Evolutionary conservation across 2,113 vertebrate genomes (phyloP), one percentile per base, ranked within the genome.

Genomic region (Erythrocercus mccallii): DNA sequence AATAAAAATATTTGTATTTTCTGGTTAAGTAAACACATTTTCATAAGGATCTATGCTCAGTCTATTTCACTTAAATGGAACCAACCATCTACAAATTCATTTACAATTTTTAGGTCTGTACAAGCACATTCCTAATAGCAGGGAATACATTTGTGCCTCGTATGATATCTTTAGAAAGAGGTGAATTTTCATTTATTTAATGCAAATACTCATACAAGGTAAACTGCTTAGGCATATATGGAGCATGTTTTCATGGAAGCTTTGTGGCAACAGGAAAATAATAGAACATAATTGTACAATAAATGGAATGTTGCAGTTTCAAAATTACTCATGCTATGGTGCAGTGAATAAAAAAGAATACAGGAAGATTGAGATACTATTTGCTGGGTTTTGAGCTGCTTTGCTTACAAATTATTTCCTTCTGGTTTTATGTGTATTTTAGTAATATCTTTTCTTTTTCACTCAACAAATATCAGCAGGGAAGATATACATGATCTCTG

Each of bases 161-260:
- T 94, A 69, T 96, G 98, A 73, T 97, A 96, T 95, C 97, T 97
- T 96, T 86, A 94, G 86, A 97, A 96, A 97, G 87, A 97, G 83
- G 92, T 94, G 95, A 96, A 96, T 98, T 98, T 98, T 98, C 96
- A 97, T 98, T 98, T 98, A 98, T 97, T 97, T 98, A 98, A 98
- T 98, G 97, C 97, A 97, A 98, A 98, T 98, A 97, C 95, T 97
- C 97, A 95, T 93, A 87, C 94, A 87, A 97, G 82, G 97, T 98
- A 97, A 98, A 97, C 96, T 97, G 96, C 97, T 98, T 96, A 96
- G 87, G 96, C 94, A 97, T 95, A 96, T 92, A 92, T 78, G 87
- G 88, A 98, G 44, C n/a, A 31, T 96, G 96, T 97, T 97, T 97
- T 97, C 95, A 69, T 96, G 95, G 97, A 90, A 97, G 95, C 84